Percentiles rank a stretch among this genome's conserved stretches.
Evolutionary conservation across 2,113 vertebrate genomes (phyloP).

Genomic region (Phocoena sinus): DNA sequence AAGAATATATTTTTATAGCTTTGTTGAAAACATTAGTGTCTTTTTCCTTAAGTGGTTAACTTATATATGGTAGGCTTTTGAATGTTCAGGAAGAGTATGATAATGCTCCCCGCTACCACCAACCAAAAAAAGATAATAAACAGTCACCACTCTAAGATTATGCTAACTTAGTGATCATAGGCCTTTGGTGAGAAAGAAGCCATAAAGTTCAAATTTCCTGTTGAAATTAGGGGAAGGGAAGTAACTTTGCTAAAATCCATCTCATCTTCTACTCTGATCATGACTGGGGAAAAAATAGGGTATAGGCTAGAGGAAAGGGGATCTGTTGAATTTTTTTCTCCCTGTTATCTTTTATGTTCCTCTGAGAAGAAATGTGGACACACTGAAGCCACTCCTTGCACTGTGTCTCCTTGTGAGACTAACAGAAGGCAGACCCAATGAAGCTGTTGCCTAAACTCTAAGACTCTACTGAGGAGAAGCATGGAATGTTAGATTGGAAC

Average conservation of each 20-base stretch:
- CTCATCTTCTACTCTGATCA: background rate
- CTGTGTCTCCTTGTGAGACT: background rate
- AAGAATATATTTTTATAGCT: background rate
- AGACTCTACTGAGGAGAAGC: background rate
- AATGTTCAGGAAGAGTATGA: background rate
- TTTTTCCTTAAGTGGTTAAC: slow-evolving; percentile 18
- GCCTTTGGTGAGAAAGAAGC: background rate
- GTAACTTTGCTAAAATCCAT: background rate
- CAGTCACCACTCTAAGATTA: background rate
- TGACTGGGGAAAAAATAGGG: background rate
- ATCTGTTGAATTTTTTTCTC: background rate
- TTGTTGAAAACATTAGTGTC: background rate
- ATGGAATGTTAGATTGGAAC: background rate
- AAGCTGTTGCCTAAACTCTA: background rate
- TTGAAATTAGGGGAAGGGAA: slow-evolving; percentile 1
- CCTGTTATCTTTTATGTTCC: background rate
- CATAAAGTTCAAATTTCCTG: background rate
- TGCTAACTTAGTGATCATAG: background rate
- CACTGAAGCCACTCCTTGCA: background rate
- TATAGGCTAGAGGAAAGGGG: background rate
- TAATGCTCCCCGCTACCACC: background rate
- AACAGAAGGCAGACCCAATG: background rate
- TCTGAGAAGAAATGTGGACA: background rate
- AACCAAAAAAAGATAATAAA: background rate
- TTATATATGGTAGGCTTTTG: slow-evolving; percentile 6